phyloP scores from a whole-genome alignment of 1,140 invertebrate species.

The Pseudomyrmex sp. region DNA sequence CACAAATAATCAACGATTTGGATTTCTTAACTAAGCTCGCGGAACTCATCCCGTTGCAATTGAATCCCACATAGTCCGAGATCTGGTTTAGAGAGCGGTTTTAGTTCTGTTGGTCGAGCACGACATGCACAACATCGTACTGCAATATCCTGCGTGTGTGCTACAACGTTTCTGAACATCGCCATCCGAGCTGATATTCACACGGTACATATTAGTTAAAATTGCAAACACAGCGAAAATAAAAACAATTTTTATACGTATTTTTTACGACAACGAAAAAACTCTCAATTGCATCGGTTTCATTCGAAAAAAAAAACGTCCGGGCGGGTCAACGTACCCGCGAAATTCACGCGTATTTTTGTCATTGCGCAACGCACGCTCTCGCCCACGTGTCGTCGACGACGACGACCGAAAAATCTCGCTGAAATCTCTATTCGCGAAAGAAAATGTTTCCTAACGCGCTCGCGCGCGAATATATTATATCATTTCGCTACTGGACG shows the following conservation, averaged over 20 bases:
- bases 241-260: too few species aligned
- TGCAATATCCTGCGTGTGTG: not conserved
- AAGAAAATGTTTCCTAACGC: not conserved
- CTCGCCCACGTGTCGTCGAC: conserved; percentile 20
- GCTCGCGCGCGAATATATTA: not conserved
- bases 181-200: too few species aligned
- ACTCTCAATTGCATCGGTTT: too few species aligned
- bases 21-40: not conserved
- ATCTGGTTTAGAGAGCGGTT: conserved; percentile 54
- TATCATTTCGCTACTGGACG: not conserved
- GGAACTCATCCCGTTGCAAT: not conserved
- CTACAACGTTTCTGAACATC: not conserved
- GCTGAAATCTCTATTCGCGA: conserved; percentile 9
- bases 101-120: not conserved
- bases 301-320: conserved; percentile 1
- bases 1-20: conserved; percentile 51
- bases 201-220: not conserved
- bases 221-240: not conserved
- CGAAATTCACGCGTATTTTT: conserved; percentile 58
- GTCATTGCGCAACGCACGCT: conserved; percentile 51
- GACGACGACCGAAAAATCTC: conserved; percentile 27
- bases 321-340: conserved; percentile 33
- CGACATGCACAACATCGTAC: not conserved
- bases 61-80: conserved; percentile 26
- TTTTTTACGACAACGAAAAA: too few species aligned